Evolutionary conservation across 2,888 invertebrate species (phyloP).

Genomic region (Nymphalis polychloros): DNA sequence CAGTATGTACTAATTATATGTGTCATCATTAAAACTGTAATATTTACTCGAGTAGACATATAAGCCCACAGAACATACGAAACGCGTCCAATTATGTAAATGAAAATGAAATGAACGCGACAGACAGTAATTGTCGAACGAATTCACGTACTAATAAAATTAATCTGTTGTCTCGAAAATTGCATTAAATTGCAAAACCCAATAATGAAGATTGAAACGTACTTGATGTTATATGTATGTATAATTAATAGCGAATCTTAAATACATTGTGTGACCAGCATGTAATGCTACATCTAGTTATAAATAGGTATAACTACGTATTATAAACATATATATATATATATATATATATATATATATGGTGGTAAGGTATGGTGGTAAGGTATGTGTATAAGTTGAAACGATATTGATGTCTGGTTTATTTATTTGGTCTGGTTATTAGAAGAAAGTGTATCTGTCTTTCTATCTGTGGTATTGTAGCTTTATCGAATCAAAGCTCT

Average conservation of each 20-base stretch:
- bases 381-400: no score
- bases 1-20: background rate
- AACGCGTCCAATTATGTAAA: slow-evolving; percentile 18
- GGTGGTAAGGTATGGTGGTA: no score
- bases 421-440: no score
- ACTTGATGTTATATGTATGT: slow-evolving; percentile 9
- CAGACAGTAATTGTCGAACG: slow-evolving; percentile 59
- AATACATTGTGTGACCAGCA: slow-evolving; percentile 9
- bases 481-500: no score
- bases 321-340: no score
- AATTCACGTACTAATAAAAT: slow-evolving; percentile 73
- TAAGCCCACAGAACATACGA: background rate
- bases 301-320: no score
- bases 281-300: background rate
- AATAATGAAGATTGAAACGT: slow-evolving; percentile 17
- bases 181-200: slow-evolving; percentile 52
- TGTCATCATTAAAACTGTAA: background rate
- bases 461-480: no score
- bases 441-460: no score
- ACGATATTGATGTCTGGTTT: no score
- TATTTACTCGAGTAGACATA: background rate
- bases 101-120: slow-evolving; percentile 18
- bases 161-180: slow-evolving; percentile 46
- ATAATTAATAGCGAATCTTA: slow-evolving; percentile 3
- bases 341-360: no score